phyloP scores from a whole-genome alignment of 2,797 vertebrate genomes.

The Meda fulgida region DNA sequence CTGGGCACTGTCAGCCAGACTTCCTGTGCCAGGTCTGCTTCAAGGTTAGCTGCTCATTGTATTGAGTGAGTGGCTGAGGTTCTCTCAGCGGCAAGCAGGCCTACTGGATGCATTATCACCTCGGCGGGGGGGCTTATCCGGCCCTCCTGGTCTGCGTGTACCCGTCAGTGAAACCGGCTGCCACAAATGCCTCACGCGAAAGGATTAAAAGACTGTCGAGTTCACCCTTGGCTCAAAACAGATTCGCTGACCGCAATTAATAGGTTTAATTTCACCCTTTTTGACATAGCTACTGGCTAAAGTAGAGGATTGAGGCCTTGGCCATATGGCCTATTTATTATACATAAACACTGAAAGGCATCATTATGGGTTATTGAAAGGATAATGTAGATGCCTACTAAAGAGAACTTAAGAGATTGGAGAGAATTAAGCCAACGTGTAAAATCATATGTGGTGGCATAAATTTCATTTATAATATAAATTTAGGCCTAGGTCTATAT shows the following conservation, averaged over 20 bases:
- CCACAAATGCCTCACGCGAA: slow-evolving; percentile 35
- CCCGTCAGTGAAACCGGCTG: too few species aligned
- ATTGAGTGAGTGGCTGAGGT: slow-evolving; percentile 66
- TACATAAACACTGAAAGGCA: slow-evolving; percentile 62
- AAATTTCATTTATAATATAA: too few species aligned
- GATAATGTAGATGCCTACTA: slow-evolving; percentile 46
- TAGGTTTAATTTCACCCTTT: slow-evolving; percentile 70
- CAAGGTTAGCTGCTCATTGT: slow-evolving; percentile 80
- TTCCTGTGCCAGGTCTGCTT: slow-evolving; percentile 61
- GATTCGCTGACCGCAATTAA: slow-evolving; percentile 71
- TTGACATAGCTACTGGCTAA: slow-evolving; percentile 37
- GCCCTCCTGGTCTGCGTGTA: slow-evolving; percentile 1
- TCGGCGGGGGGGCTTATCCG: slow-evolving; percentile 70
- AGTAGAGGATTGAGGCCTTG: slow-evolving; percentile 58
- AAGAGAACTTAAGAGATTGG: slow-evolving; percentile 21
- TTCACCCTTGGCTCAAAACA: slow-evolving; percentile 75
- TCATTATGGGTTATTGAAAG: slow-evolving; percentile 68
- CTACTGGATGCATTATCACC: slow-evolving; percentile 80
- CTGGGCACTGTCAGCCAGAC: slow-evolving; percentile 48
- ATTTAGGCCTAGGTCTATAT: neutral
- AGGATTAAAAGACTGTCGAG: slow-evolving; percentile 50
- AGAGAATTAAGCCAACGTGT: neutral
- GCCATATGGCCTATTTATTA: slow-evolving; percentile 77
- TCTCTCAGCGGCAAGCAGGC: slow-evolving; percentile 60
- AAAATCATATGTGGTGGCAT: neutral